Conservation (phyloP, 1,140 invertebrate species). For the Portunus trituberculatus region DNA sequence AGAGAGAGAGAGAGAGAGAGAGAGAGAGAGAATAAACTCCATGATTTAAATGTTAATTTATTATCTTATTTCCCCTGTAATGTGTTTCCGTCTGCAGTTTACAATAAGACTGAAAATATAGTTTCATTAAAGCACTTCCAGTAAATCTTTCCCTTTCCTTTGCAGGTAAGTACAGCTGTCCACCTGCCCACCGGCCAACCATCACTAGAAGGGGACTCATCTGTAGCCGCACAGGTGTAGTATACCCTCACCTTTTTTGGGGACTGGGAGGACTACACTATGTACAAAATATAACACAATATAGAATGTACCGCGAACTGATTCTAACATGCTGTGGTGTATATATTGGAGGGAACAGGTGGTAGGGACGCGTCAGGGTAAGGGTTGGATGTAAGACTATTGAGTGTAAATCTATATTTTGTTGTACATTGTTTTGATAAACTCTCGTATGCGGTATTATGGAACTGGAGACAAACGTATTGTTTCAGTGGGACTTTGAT, state of each 20-base stretch:
- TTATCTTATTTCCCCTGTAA: too few relatives aligned
- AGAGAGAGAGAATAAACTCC: too few relatives aligned
- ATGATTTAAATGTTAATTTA: too few relatives aligned
- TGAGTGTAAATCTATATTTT: too few relatives aligned
- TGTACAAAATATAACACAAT: not conserved
- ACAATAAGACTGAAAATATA: not conserved
- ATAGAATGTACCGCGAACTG: not conserved
- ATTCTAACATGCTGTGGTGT: not conserved
- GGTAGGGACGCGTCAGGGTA: too few relatives aligned
- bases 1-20: too few relatives aligned
- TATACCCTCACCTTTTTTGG: constrained; percentile 6
- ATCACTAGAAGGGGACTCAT: not conserved
- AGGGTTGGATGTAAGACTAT: too few relatives aligned
- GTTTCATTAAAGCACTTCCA: not conserved
- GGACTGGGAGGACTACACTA: not conserved
- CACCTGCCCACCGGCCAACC: constrained; percentile 1
- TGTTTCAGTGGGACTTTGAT: too few relatives aligned
- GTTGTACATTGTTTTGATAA: too few relatives aligned
- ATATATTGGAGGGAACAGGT: too few relatives aligned
- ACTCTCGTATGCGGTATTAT: too few relatives aligned
- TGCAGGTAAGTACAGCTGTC: constrained; percentile 11
- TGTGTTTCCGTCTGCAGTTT: not conserved
- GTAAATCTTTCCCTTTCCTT: not conserved
- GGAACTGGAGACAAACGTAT: too few relatives aligned
- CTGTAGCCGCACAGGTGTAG: constrained; percentile 17